These are phyloP conservation scores for Rhingia campestris DNA, from an alignment of 2,888 invertebrate genomes.

Conservation along the genomic window DNA sequence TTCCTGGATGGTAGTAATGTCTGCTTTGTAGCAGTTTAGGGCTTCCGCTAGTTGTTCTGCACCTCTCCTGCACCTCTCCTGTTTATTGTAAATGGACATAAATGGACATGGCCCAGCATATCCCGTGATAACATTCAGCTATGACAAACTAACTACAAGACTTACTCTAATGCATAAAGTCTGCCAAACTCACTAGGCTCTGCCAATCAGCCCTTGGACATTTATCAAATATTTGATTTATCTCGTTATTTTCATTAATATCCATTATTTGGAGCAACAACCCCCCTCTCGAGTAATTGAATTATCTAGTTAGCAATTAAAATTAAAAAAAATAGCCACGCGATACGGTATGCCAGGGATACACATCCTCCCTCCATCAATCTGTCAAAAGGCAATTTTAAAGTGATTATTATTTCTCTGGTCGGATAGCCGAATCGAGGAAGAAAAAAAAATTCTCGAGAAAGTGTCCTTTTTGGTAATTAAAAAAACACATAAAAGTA, in stretches of 20 bases:
- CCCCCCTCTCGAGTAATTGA: slow-evolving; percentile 40
- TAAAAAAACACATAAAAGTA: slow-evolving; percentile 69
- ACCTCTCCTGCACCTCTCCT: too few relatives aligned
- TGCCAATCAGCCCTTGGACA: slow-evolving; percentile 1
- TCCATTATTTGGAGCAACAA: slow-evolving; percentile 4
- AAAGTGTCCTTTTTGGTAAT: slow-evolving; percentile 69
- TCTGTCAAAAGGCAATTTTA: slow-evolving; percentile 67
- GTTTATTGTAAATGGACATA: too few relatives aligned
- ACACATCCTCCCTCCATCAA: slow-evolving; percentile 58
- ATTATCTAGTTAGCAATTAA: slow-evolving; percentile 59
- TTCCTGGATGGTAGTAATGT: too few relatives aligned
- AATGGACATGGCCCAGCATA: too few relatives aligned
- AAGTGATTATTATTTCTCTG: slow-evolving; percentile 63
- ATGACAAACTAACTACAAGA: too few relatives aligned
- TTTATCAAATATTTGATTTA: slow-evolving; percentile 21
- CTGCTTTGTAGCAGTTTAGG: too few relatives aligned
- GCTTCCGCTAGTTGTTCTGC: too few relatives aligned
- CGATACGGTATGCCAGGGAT: background rate
- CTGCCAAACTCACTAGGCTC: too few relatives aligned
- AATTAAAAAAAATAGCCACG: slow-evolving; percentile 23
- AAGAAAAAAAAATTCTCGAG: slow-evolving; percentile 33
- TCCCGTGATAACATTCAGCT: too few relatives aligned
- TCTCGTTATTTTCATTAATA: slow-evolving; percentile 33
- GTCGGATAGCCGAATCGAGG: slow-evolving; percentile 44
- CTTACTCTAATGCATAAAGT: too few relatives aligned